These are phyloP conservation scores for Psilopogon haemacephalus DNA, from an alignment of 2,113 vertebrate genomes.

Conservation along the genomic window DNA sequence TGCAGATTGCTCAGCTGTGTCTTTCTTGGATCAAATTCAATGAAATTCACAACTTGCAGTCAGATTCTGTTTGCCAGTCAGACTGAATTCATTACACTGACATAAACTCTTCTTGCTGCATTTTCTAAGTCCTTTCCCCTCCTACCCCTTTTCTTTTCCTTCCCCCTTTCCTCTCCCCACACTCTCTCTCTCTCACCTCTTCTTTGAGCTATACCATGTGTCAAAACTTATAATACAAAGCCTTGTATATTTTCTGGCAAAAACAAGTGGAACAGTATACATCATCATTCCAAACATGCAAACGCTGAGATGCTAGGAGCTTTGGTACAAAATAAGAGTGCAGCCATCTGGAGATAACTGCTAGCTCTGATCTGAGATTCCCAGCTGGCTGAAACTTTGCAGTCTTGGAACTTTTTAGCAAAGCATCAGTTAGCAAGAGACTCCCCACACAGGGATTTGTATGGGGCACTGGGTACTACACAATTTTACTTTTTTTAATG, in stretches of 20 bases:
- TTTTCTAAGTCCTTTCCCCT: slow-evolving; percentile 21
- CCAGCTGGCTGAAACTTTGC: slow-evolving; percentile 28
- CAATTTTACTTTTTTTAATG: background rate
- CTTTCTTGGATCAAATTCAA: slow-evolving; percentile 77
- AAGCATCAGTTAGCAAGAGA: background rate
- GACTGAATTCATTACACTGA: slow-evolving; percentile 66
- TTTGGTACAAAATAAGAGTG: slow-evolving; percentile 36
- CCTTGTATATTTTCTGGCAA: slow-evolving; percentile 56
- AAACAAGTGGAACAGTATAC: slow-evolving; percentile 65
- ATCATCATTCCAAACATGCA: slow-evolving; percentile 55
- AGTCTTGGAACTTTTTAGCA: slow-evolving; percentile 34
- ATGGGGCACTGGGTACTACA: background rate
- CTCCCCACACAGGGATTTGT: background rate
- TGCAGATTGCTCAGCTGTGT: slow-evolving; percentile 76
- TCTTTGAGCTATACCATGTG: slow-evolving; percentile 44
- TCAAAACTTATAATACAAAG: slow-evolving; percentile 61
- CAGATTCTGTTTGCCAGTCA: slow-evolving; percentile 74
- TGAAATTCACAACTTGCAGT: slow-evolving; percentile 71
- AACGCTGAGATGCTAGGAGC: slow-evolving; percentile 36
- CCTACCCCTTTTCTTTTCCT: background rate
- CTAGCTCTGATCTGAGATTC: slow-evolving; percentile 15
- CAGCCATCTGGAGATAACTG: slow-evolving; percentile 69
- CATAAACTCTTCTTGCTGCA: slow-evolving; percentile 28
- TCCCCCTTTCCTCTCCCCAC: background rate
- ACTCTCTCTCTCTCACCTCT: background rate